Evolutionary conservation across 1,140 invertebrate genomes (phyloP).

Genomic region (Hirudo medicinalis): DNA sequence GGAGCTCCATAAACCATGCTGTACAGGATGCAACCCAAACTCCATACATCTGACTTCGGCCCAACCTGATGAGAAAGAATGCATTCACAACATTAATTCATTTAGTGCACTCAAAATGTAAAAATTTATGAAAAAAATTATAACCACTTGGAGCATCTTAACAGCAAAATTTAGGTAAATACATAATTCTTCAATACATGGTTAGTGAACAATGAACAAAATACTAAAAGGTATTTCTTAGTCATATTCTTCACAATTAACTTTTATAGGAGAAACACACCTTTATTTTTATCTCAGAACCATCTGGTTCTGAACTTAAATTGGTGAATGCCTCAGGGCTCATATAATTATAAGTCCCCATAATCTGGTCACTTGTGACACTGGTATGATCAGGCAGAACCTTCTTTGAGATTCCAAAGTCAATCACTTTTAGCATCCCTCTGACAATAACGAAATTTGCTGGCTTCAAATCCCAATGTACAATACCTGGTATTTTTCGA

Average conservation of each 20-base stretch:
- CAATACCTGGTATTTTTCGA: constrained; percentile 56
- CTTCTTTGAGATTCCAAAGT: constrained; percentile 91
- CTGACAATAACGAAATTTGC: constrained; percentile 84
- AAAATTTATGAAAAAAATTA: not conserved
- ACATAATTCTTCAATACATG: too few species aligned
- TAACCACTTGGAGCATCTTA: too few species aligned
- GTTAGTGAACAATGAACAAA: too few species aligned
- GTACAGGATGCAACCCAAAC: constrained; percentile 89
- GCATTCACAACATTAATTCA: not conserved
- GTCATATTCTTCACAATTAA: not conserved
- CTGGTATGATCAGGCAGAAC: constrained; percentile 77
- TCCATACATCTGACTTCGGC: constrained; percentile 91
- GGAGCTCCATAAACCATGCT: constrained; percentile 75
- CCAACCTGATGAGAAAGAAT: constrained; percentile 53
- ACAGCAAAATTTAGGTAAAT: too few species aligned
- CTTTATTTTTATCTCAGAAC: too few species aligned
- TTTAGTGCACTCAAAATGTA: not conserved
- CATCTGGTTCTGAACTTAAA: constrained; percentile 22
- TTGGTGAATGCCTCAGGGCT: constrained; percentile 74
- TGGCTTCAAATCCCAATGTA: constrained; percentile 91
- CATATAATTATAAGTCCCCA: constrained; percentile 87
- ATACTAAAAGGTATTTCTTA: too few species aligned
- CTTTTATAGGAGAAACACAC: not conserved
- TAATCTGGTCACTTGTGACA: constrained; percentile 60
- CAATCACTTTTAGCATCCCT: constrained; percentile 80